Conservation (phyloP, 2,113 vertebrate species). For the Cyrtonyx montezumae region DNA sequence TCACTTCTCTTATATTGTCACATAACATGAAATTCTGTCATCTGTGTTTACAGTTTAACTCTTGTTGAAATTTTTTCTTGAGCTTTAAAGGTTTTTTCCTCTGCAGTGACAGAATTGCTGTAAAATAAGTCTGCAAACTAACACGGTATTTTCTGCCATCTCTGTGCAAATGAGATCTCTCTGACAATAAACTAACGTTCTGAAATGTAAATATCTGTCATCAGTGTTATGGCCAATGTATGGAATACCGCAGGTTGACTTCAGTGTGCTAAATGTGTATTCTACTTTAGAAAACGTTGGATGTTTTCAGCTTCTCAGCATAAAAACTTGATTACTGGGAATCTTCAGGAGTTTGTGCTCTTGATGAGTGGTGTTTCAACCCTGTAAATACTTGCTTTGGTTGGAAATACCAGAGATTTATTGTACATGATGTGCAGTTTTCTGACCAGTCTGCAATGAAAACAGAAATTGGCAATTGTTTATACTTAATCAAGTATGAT, state of each 20-base stretch:
- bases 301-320: not conserved
- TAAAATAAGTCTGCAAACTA: not conserved
- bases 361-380: not conserved
- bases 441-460: not conserved
- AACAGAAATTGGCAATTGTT: not conserved
- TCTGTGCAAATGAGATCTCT: not conserved
- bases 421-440: not conserved
- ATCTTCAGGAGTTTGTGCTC: not conserved
- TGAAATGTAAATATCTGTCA: not conserved
- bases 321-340: not conserved
- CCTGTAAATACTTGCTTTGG: not conserved
- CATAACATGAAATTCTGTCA: not conserved
- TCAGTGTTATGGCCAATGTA: not conserved
- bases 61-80: not conserved
- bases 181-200: not conserved
- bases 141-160: not conserved
- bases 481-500: not conserved
- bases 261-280: not conserved
- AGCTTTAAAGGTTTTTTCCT: not conserved
- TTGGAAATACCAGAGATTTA: not conserved
- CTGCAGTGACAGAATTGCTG: not conserved
- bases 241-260: not conserved
- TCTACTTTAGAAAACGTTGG: not conserved
- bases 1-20: not conserved
- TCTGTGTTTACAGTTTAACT: not conserved